Conservation (phyloP, 1,140 invertebrate species). For the Centruroides sculpturatus region DNA sequence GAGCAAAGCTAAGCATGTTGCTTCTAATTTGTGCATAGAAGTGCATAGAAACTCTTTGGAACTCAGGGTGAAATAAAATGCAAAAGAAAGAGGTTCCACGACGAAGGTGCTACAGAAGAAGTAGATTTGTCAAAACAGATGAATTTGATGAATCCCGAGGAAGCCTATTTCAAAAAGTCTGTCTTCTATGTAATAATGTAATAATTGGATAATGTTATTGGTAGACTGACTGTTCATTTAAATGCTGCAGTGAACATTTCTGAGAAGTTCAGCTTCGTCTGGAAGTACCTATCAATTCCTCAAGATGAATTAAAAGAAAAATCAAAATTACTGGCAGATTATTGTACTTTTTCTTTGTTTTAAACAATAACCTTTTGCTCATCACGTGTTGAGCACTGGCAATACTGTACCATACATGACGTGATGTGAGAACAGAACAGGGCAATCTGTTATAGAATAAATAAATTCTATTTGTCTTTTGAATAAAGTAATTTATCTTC, state of each 20-base stretch:
- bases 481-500: no score
- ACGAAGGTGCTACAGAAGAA: neutral
- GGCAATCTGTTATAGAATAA: no score
- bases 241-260: neutral
- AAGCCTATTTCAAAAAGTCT: neutral
- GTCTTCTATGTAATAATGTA: neutral
- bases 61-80: neutral
- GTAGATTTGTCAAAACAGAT: neutral
- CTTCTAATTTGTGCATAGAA: neutral
- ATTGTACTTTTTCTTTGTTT: no score
- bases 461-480: no score
- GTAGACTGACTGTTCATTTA: neutral
- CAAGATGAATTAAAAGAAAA: no score
- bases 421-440: no score
- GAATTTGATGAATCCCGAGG: neutral
- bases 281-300: no score
- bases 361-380: no score
- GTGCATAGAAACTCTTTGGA: neutral
- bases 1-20: neutral
- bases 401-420: no score
- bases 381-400: no score
- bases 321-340: no score
- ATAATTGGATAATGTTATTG: neutral
- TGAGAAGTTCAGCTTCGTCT: neutral
- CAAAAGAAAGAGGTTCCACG: neutral